Conservation (phyloP, 64 coral and sea anemone genomes). For the Catalaphyllia jardinei region DNA sequence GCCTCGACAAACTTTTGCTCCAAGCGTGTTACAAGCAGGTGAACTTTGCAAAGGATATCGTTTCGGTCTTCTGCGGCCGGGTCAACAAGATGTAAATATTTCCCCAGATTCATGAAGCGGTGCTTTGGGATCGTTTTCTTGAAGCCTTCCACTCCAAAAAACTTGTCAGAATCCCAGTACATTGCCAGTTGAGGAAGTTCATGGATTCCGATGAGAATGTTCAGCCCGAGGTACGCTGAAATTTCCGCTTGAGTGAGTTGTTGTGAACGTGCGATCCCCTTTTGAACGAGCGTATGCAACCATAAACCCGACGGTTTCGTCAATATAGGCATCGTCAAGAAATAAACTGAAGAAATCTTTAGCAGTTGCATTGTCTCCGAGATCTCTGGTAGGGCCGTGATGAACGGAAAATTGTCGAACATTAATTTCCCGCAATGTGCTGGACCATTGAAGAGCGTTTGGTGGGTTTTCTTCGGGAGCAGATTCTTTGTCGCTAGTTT, state of each 20-base stretch:
- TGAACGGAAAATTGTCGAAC: neutral
- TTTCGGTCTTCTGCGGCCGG: neutral
- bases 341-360: slow-evolving; percentile 55
- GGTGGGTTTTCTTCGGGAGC: neutral
- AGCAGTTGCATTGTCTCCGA: neutral
- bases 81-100: slow-evolving; percentile 43
- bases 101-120: neutral
- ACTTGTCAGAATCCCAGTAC: slow-evolving; percentile 32
- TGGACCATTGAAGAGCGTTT: neutral
- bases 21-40: slow-evolving; percentile 6
- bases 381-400: neutral
- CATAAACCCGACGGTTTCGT: neutral
- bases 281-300: slow-evolving; percentile 23
- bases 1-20: neutral
- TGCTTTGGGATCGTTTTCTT: too few species aligned
- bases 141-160: slow-evolving; percentile 20
- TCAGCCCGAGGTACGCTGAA: slow-evolving; percentile 24
- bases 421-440: neutral
- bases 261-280: slow-evolving; percentile 29
- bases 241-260: slow-evolving; percentile 26
- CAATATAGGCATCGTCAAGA: slow-evolving; percentile 16
- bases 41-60: slow-evolving; percentile 32
- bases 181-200: neutral
- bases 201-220: slow-evolving; percentile 12
- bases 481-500: neutral